Percentiles rank a stretch among this genome's conserved stretches.
phyloP scores from a whole-genome alignment of 2,888 invertebrate genomes.

The Drosophila yooni region DNA sequence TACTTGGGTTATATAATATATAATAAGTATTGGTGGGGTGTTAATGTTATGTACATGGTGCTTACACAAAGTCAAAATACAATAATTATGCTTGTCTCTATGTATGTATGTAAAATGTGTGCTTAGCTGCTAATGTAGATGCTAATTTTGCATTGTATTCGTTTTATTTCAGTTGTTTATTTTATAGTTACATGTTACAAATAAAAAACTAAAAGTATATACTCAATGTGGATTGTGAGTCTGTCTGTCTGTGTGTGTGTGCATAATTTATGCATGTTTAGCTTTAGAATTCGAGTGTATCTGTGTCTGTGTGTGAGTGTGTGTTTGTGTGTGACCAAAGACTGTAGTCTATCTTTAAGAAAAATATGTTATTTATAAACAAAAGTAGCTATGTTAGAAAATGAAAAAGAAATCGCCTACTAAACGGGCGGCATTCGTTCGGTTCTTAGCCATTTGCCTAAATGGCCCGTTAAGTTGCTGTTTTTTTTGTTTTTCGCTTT shows the following conservation, averaged over 20 bases:
- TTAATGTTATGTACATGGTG: slow-evolving; percentile 77
- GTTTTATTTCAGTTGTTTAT: slow-evolving; percentile 14
- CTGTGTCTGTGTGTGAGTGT: slow-evolving; percentile 19
- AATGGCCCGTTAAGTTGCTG: slow-evolving; percentile 1
- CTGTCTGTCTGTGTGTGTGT: slow-evolving; percentile 16
- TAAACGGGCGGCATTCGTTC: neutral
- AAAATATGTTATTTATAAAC: slow-evolving; percentile 67
- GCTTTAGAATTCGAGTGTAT: slow-evolving; percentile 27
- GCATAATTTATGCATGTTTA: slow-evolving; percentile 6
- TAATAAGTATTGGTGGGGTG: slow-evolving; percentile 72
- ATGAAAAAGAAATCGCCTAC: slow-evolving; percentile 54
- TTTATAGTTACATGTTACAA: slow-evolving; percentile 25
- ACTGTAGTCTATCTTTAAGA: slow-evolving; percentile 47
- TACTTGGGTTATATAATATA: slow-evolving; percentile 40
- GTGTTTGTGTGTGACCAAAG: slow-evolving; percentile 33
- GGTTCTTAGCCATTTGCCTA: neutral
- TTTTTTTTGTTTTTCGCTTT: neutral
- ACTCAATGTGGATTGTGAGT: slow-evolving; percentile 18
- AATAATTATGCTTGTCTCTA: slow-evolving; percentile 23
- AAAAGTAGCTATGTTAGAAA: slow-evolving; percentile 54
- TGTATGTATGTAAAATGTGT: slow-evolving; percentile 28
- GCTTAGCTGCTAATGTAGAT: slow-evolving; percentile 39
- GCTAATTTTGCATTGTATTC: slow-evolving; percentile 56
- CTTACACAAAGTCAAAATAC: slow-evolving; percentile 59
- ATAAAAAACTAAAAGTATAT: slow-evolving; percentile 39